phyloP scores from a whole-genome alignment of 2,888 invertebrate species.

The Cyclophora albipunctata region DNA sequence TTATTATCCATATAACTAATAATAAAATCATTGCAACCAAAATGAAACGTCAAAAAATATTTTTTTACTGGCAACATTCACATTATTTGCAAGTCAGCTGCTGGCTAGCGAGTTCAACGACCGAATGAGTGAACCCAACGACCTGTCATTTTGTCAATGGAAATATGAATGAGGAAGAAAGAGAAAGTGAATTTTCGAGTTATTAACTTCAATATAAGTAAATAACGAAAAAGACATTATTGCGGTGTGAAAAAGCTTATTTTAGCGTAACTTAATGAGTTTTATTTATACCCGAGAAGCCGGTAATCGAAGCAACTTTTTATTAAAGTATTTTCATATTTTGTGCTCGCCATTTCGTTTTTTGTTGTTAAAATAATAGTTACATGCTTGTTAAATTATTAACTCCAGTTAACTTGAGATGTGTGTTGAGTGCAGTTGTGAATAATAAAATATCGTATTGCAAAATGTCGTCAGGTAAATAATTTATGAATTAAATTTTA shows the following conservation, averaged over 20 bases:
- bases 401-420: conserved; percentile 27
- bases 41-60: too few relatives aligned
- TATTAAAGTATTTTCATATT: neutral
- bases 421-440: conserved; percentile 26
- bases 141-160: conserved; percentile 11
- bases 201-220: conserved; percentile 5
- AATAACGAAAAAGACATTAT: neutral
- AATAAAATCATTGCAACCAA: too few relatives aligned
- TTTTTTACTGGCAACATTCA: too few relatives aligned
- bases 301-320: too few relatives aligned
- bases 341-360: neutral
- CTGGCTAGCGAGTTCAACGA: conserved; percentile 23
- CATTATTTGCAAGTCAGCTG: conserved; percentile 25
- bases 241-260: too few relatives aligned
- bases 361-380: conserved; percentile 34
- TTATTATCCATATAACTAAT: too few relatives aligned
- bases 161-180: conserved; percentile 20
- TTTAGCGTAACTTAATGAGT: too few relatives aligned
- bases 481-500: too few relatives aligned
- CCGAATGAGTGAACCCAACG: conserved; percentile 24
- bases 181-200: conserved; percentile 11
- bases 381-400: conserved; percentile 27
- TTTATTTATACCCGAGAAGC: too few relatives aligned
- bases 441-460: conserved; percentile 18
- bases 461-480: conserved; percentile 46